Conservation (phyloP, 1,140 invertebrate species). For the Trichomalopsis sarcophagae region DNA sequence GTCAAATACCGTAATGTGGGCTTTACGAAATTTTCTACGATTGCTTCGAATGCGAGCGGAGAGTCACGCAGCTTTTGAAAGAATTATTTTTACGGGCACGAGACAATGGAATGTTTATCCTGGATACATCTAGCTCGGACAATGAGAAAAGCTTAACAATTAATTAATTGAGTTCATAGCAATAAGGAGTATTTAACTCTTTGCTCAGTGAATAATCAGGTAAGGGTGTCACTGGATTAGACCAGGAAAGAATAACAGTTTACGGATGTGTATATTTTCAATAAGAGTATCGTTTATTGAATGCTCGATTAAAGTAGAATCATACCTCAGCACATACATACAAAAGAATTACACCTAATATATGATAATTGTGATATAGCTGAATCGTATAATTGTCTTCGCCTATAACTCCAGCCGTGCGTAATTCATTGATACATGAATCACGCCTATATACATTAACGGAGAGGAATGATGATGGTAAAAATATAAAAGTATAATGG, state of each 20-base stretch:
- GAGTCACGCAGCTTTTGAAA: neutral
- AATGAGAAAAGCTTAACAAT: too few species aligned
- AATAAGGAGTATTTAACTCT: too few species aligned
- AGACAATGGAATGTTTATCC: too few species aligned
- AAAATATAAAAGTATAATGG: neutral
- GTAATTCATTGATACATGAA: slow-evolving; percentile 36
- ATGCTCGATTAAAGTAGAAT: slow-evolving; percentile 54
- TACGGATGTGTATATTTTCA: neutral
- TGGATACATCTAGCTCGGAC: too few species aligned
- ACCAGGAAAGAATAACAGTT: neutral
- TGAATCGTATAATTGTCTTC: slow-evolving; percentile 40
- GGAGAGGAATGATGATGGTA: slow-evolving; percentile 27
- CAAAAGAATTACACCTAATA: slow-evolving; percentile 58
- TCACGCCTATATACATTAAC: slow-evolving; percentile 62
- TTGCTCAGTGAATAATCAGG: neutral
- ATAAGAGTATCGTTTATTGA: slow-evolving; percentile 44
- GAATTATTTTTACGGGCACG: too few species aligned
- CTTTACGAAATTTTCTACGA: neutral
- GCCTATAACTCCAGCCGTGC: slow-evolving; percentile 43
- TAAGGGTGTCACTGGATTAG: neutral
- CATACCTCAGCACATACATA: slow-evolving; percentile 59
- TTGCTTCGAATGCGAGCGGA: neutral
- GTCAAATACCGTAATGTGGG: neutral
- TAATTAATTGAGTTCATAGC: too few species aligned
- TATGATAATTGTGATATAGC: slow-evolving; percentile 36